Percentiles rank a stretch among this genome's conserved stretches.
Conservation (phyloP, 1,140 invertebrate species). For the Chironomus striatipennis region DNA sequence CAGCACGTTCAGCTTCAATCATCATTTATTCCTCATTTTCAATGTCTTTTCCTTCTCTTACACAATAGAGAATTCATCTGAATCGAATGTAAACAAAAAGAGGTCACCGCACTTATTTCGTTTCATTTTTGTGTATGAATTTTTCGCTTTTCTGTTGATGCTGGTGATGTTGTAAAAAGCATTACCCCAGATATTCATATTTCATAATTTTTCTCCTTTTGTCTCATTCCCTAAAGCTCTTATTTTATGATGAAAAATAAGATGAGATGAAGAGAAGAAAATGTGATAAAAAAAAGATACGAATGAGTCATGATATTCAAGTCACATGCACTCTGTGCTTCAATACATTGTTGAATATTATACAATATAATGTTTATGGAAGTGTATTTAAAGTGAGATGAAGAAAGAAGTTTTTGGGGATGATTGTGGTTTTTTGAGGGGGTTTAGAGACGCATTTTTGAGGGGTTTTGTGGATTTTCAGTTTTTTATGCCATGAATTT, state of each 20-base stretch:
- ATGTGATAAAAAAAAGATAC: not conserved
- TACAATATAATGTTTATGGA: too few relatives aligned
- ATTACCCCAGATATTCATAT: constrained; percentile 1
- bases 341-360: too few relatives aligned
- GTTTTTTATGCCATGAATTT: too few relatives aligned
- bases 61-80: not conserved
- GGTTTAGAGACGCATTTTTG: too few relatives aligned
- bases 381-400: too few relatives aligned
- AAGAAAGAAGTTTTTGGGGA: too few relatives aligned
- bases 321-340: too few relatives aligned
- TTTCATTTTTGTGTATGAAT: too few relatives aligned
- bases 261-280: not conserved
- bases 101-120: not conserved
- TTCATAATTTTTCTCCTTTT: not conserved
- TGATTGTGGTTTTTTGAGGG: too few relatives aligned
- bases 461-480: too few relatives aligned
- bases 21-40: not conserved
- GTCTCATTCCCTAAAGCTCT: constrained; percentile 3
- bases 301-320: not conserved
- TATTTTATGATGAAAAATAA: not conserved
- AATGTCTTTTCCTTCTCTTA: not conserved
- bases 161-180: not conserved
- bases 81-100: not conserved
- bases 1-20: not conserved
- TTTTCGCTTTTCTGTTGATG: too few relatives aligned